These are phyloP conservation scores for Eupithecia exiguata DNA, from an alignment of 2,888 invertebrate species.

Conservation along the genomic window DNA sequence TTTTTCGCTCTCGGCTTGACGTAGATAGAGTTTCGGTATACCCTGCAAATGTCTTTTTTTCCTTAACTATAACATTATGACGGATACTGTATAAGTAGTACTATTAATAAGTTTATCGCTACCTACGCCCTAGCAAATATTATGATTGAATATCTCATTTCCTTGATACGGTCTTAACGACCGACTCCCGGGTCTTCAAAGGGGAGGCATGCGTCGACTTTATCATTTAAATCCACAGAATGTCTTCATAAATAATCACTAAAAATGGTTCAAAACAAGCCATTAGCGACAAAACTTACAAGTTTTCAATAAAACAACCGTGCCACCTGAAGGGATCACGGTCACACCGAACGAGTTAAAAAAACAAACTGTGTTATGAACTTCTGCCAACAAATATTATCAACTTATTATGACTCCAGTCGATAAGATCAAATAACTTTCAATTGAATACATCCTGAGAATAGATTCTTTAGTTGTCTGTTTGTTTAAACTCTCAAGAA, in stretches of 20 bases:
- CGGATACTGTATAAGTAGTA: too few species aligned
- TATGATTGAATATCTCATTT: not conserved
- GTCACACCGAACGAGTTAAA: conserved; percentile 19
- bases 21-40: too few species aligned
- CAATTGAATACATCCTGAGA: too few species aligned
- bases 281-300: conserved; percentile 24
- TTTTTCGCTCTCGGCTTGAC: too few species aligned
- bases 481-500: too few species aligned
- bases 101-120: too few species aligned
- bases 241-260: not conserved
- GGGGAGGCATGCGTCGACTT: not conserved
- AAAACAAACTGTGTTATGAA: not conserved
- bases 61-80: too few species aligned
- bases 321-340: conserved; percentile 13
- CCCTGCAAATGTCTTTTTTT: too few species aligned
- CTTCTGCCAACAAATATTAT: not conserved
- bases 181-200: not conserved
- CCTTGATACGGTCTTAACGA: not conserved
- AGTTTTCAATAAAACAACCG: conserved; percentile 29
- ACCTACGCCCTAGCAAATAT: too few species aligned
- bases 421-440: too few species aligned
- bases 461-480: too few species aligned
- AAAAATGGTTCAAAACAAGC: conserved; percentile 22
- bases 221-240: not conserved
- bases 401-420: not conserved